These are phyloP conservation scores for Rapana venosa DNA, from an alignment of 2,888 invertebrate genomes.

Conservation along the genomic window DNA sequence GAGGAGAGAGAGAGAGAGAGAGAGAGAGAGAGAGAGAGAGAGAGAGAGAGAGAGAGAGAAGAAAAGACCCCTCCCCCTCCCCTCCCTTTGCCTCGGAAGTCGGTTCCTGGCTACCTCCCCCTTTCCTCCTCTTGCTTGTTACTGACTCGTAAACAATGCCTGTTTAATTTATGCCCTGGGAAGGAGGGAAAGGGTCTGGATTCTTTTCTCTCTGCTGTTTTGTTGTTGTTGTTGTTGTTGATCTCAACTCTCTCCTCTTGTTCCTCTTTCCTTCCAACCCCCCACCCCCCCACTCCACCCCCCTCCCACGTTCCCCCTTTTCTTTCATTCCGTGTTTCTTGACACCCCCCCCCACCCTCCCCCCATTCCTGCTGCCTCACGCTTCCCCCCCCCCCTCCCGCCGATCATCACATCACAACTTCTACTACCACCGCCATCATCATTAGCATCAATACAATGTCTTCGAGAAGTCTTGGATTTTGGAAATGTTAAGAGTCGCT, in stretches of 20 bases:
- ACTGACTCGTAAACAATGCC: constrained; percentile 39
- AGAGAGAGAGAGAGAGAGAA: not conserved
- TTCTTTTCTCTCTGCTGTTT: not conserved
- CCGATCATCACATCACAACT: no score
- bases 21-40: not conserved
- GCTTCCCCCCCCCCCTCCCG: no score
- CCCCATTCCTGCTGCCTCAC: no score
- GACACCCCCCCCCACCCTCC: no score
- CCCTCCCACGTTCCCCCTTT: no score
- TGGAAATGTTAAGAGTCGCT: no score
- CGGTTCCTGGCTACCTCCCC: not conserved
- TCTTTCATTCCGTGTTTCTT: no score
- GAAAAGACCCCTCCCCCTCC: not conserved
- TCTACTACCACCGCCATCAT: no score
- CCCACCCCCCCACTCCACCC: no score
- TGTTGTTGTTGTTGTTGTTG: constrained; percentile 8
- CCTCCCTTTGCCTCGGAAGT: not conserved
- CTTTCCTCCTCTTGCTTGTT: not conserved
- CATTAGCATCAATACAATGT: no score
- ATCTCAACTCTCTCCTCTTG: not conserved
- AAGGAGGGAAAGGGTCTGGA: not conserved
- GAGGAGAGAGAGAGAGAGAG: no score
- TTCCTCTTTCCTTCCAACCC: not conserved
- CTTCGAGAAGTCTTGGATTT: no score
- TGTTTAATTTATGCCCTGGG: constrained; percentile 37